Evolutionary conservation across 2,888 invertebrate species (phyloP).

Genomic region (Thyatira batis): DNA sequence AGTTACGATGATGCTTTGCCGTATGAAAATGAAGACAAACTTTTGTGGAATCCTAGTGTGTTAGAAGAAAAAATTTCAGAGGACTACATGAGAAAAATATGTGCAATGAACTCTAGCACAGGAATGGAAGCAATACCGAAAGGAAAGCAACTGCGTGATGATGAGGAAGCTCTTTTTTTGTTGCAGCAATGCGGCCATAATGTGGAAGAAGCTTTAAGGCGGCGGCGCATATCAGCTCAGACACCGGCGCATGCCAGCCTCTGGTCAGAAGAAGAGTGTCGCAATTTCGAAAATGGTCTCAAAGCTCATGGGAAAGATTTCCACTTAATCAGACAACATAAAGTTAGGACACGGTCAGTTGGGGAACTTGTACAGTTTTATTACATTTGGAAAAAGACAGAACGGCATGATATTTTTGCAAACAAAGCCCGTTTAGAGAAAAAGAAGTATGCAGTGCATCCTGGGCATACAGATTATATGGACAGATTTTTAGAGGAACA

Average conservation of each 20-base stretch:
- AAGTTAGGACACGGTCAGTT: conserved; percentile 96
- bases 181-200: conserved; percentile 97
- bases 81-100: conserved; percentile 88
- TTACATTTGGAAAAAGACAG: conserved; percentile 99
- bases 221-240: conserved; percentile 88
- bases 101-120: conserved; percentile 68
- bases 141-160: conserved; percentile 91
- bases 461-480: conserved; percentile 97
- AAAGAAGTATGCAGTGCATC: conserved; percentile 95
- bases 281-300: conserved; percentile 97
- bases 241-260: conserved; percentile 88
- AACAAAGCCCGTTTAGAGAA: conserved; percentile 94
- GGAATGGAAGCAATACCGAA: conserved; percentile 83
- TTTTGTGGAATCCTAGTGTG: conserved; percentile 94
- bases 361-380: conserved; percentile 98
- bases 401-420: conserved; percentile 95
- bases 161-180: conserved; percentile 94
- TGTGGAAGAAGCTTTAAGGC: conserved; percentile 94
- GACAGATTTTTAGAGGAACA: conserved; percentile 95
- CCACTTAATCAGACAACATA: conserved; percentile 95
- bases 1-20: conserved; percentile 97
- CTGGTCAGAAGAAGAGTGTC: conserved; percentile 98
- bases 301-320: conserved; percentile 98
- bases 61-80: conserved; percentile 88
- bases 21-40: conserved; percentile 97